Evolutionary conservation across 2,888 invertebrate species (phyloP).

Genomic region (Napeogenes inachia): DNA sequence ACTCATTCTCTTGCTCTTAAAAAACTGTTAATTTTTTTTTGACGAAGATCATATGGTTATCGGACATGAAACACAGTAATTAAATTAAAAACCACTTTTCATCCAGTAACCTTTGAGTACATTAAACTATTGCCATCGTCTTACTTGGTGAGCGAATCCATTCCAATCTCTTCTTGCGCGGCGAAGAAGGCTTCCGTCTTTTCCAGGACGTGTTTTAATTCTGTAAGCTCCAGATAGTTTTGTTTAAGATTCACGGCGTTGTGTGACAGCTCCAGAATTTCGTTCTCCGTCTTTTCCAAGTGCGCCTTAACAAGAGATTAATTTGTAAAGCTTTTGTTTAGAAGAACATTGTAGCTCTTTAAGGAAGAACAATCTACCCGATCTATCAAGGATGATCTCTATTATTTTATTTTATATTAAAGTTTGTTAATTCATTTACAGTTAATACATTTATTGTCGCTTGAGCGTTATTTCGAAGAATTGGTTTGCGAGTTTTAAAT

Average conservation of each 20-base stretch:
- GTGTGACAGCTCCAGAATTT: conserved; percentile 94
- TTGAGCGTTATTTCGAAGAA: no score
- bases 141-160: conserved; percentile 79
- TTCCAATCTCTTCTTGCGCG: conserved; percentile 86
- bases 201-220: conserved; percentile 92
- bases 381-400: no score
- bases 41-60: no score
- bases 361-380: no score
- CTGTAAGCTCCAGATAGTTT: conserved; percentile 93
- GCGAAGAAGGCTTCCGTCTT: conserved; percentile 94
- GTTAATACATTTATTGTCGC: no score
- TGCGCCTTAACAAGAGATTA: conserved; percentile 80
- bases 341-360: no score
- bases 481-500: not conserved
- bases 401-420: no score
- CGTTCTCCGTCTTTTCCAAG: conserved; percentile 96
- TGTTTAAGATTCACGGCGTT: conserved; percentile 95
- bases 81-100: no score
- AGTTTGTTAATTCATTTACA: no score
- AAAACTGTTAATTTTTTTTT: no score
- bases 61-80: no score
- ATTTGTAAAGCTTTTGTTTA: conserved; percentile 3
- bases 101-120: not conserved
- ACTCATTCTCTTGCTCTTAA: no score
- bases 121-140: conserved; percentile 20